Base-by-base conservation (phyloP, 64 coral and sea anemone genomes). In the Porites lutea region DNA sequence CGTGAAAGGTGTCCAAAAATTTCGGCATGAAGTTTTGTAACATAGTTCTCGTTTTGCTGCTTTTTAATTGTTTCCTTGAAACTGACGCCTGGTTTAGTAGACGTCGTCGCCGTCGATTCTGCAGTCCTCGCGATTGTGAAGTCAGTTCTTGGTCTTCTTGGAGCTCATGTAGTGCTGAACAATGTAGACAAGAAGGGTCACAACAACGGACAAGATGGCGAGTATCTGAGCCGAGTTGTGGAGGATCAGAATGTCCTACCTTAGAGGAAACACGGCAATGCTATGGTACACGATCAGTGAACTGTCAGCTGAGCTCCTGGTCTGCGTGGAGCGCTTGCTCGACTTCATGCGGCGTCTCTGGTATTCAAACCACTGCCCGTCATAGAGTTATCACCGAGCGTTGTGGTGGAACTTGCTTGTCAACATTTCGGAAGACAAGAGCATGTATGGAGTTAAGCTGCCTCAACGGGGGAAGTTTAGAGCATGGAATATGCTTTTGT, bases 141-240 rank as follows among this genome's bases (percentile, higher is more conserved):
- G 79, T 82, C 23, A 82, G 59, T 46, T 64, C 59, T 8, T 82
- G 79, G 79, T 82, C 79, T 47, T 9, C 1, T 13, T 82, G 79
- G 79, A 64, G 79, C 12, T 61, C 22, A 2, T 64, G 79, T 13
- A 82, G 59, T 45, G 58, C 79, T 55, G 19, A 6, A 3, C 9
- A 13, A 23, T 79, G 77, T 13, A 53, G 52, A 79, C 53, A 60
- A 3, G 10, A 79, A 45, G 77, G 77, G 3, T 59, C 77, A 8
- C 51, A 79, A 57, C 20, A 2, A 1, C 50, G 53, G 60, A 23
- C 51, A 13, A 61, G 77, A 60, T 4, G 8, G 53, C 21, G 6
- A 27, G 10, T 11, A 37, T 27, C 52, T 5, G 59, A 10, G 1
- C 9, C 52, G 13, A 18, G 8, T 37, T 79, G 77, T 79, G 77